phyloP scores from a whole-genome alignment of 2,888 invertebrate species.

The Cordilura impudica region DNA sequence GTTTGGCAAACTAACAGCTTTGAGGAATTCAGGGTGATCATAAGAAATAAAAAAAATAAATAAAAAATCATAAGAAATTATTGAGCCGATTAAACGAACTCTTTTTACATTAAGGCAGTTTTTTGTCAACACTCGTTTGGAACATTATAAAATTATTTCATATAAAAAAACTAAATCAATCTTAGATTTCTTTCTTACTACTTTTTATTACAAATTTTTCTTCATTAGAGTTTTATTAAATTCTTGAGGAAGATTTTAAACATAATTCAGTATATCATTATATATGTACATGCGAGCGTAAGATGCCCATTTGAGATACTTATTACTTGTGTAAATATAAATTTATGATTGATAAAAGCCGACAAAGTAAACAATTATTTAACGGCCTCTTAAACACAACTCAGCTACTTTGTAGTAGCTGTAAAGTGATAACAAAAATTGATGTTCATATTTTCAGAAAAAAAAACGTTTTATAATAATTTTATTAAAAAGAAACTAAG shows the following conservation, averaged over 20 bases:
- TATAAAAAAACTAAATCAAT: too few species aligned
- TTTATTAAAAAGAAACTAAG: neutral
- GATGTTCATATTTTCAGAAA: neutral
- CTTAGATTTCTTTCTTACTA: too few species aligned
- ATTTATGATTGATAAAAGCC: constrained; percentile 41
- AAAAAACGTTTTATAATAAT: neutral
- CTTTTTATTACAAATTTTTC: too few species aligned
- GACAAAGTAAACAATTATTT: constrained; percentile 35
- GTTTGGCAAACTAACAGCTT: neutral
- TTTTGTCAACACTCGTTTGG: too few species aligned
- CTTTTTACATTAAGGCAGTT: too few species aligned
- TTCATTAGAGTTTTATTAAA: too few species aligned
- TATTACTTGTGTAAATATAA: constrained; percentile 3
- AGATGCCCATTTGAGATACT: constrained; percentile 9
- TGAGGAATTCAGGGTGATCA: neutral
- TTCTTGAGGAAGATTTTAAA: too few species aligned
- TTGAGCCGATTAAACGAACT: too few species aligned
- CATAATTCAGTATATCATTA: too few species aligned
- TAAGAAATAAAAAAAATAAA: neutral
- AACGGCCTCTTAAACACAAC: constrained; percentile 12
- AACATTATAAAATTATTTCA: too few species aligned
- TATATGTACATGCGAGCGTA: too few species aligned
- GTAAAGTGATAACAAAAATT: neutral
- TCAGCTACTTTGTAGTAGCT: neutral
- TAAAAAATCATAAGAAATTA: too few species aligned